Evolutionary conservation across 1,140 invertebrate genomes (phyloP).

Genomic region (Temnothorax nylanderi): DNA sequence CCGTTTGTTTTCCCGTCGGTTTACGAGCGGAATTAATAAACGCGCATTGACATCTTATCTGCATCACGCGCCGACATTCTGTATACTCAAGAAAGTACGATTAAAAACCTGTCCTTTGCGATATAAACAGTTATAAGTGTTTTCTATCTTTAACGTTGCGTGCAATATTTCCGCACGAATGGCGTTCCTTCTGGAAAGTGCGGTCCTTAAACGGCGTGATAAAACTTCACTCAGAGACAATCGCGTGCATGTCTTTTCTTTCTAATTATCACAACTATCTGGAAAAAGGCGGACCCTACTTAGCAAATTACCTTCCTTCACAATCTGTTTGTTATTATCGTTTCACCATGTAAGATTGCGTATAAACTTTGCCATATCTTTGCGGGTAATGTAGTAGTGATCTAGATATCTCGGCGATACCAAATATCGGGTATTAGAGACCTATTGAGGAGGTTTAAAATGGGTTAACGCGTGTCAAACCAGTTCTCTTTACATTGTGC

Average conservation of each 20-base stretch:
- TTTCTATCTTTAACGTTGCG: slow-evolving; percentile 41
- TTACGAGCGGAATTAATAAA: slow-evolving; percentile 57
- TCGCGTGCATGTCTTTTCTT: neutral
- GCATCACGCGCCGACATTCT: slow-evolving; percentile 16
- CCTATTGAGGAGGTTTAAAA: neutral
- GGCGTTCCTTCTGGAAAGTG: slow-evolving; percentile 8
- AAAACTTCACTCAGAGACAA: slow-evolving; percentile 25
- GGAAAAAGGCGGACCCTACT: neutral
- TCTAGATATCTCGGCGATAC: neutral
- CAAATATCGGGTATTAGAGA: slow-evolving; percentile 6
- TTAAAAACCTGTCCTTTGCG: slow-evolving; percentile 16
- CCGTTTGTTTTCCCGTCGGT: slow-evolving; percentile 35
- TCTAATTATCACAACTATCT: neutral
- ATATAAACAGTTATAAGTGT: slow-evolving; percentile 44
- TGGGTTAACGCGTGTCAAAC: slow-evolving; percentile 8
- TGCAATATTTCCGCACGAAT: slow-evolving; percentile 49
- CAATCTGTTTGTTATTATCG: slow-evolving; percentile 1
- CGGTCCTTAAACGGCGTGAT: slow-evolving; percentile 26
- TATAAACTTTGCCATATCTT: neutral
- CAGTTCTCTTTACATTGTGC: neutral
- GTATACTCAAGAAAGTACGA: slow-evolving; percentile 24
- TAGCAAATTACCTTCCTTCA: neutral
- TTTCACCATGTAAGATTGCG: neutral
- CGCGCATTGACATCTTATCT: slow-evolving; percentile 53
- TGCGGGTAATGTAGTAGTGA: neutral